A percentile compares a stretch with the other conserved stretches of the same genome.
Conservation (phyloP, 2,888 invertebrate species). For the Dioctria linearis region DNA sequence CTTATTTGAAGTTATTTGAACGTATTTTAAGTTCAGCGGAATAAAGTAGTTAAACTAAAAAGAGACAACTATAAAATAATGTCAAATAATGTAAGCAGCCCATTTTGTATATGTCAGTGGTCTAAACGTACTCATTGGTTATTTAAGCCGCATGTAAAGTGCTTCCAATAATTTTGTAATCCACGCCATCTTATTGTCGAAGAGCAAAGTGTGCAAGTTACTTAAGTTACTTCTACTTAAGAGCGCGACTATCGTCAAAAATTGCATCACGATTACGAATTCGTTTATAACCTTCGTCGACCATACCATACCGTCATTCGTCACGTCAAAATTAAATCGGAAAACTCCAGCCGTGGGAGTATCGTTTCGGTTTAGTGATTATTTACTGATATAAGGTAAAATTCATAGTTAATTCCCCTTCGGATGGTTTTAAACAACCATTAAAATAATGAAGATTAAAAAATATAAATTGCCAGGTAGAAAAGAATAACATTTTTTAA, state of each 20-base stretch:
- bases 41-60: too few species aligned
- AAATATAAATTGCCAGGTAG: conserved; percentile 53
- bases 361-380: neutral
- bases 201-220: neutral
- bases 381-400: conserved; percentile 48
- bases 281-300: neutral
- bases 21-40: too few species aligned
- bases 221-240: too few species aligned
- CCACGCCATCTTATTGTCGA: neutral
- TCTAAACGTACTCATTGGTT: too few species aligned
- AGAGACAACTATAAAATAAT: too few species aligned
- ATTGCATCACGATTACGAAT: neutral
- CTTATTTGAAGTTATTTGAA: too few species aligned
- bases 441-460: conserved; percentile 54
- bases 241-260: neutral
- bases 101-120: too few species aligned
- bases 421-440: conserved; percentile 9
- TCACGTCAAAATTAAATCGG: conserved; percentile 8
- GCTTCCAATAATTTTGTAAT: too few species aligned
- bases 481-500: neutral
- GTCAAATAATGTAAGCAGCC: too few species aligned
- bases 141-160: too few species aligned
- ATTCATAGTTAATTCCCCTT: conserved; percentile 39
- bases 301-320: conserved; percentile 8
- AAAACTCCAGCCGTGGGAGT: neutral